These are phyloP conservation scores for Rhyacophila brunnea DNA, from an alignment of 1,140 invertebrate species.

Conservation along the genomic window DNA sequence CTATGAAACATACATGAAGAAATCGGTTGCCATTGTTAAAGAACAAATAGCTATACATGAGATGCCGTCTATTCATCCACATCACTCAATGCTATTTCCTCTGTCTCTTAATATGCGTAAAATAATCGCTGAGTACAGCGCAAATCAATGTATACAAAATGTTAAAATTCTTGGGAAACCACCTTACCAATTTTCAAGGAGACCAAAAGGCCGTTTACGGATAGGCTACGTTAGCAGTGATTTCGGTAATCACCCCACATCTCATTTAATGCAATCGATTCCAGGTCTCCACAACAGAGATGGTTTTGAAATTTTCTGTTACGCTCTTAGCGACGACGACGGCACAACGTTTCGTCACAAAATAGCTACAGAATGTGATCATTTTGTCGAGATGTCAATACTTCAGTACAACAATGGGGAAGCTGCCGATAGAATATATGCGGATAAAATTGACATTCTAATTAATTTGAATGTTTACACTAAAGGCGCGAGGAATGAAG, in stretches of 20 bases:
- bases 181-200: conserved; percentile 79
- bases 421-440: conserved; percentile 93
- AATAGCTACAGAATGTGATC: conserved; percentile 89
- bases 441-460: conserved; percentile 95
- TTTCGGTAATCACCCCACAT: conserved; percentile 99
- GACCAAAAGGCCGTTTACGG: conserved; percentile 69
- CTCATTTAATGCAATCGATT: conserved; percentile 99
- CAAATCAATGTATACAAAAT: conserved; percentile 96
- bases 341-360: conserved; percentile 95
- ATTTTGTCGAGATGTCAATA: conserved; percentile 94
- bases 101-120: conserved; percentile 93
- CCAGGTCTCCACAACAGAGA: conserved; percentile 89
- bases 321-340: conserved; percentile 94
- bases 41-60: conserved; percentile 97
- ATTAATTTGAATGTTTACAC: conserved; percentile 99
- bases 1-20: conserved; percentile 95
- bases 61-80: conserved; percentile 96
- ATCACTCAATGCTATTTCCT: conserved; percentile 99
- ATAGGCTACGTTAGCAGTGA: conserved; percentile 99
- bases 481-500: conserved; percentile 97
- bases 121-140: conserved; percentile 94
- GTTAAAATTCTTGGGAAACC: conserved; percentile 91
- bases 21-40: conserved; percentile 92
- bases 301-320: conserved; percentile 96
- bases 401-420: conserved; percentile 93